Evolutionary conservation across 2,113 vertebrate species (phyloP).

Genomic region (Hyla sarda): DNA sequence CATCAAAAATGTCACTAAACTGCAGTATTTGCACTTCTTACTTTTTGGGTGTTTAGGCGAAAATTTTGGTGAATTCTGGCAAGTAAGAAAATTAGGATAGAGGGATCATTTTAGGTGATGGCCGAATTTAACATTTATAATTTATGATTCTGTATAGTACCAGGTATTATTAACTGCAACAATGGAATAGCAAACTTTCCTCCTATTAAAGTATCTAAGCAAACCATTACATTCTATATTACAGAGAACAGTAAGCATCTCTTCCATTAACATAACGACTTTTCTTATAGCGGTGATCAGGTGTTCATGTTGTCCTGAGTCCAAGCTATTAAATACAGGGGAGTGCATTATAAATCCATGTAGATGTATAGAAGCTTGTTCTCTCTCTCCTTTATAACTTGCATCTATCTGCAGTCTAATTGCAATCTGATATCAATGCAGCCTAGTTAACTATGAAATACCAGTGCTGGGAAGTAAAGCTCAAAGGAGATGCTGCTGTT

Average conservation of each 20-base stretch:
- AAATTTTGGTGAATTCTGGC: background rate
- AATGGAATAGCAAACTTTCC: background rate
- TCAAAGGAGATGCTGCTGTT: constrained; percentile 54
- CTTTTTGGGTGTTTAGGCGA: background rate
- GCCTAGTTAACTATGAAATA: constrained; percentile 54
- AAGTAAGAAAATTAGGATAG: background rate
- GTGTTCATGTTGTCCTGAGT: constrained; percentile 21
- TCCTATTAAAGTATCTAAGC: constrained; percentile 2
- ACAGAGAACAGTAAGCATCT: background rate
- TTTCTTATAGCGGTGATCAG: background rate
- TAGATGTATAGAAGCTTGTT: background rate
- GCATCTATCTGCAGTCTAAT: constrained; percentile 40
- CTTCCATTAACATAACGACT: background rate
- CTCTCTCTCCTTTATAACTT: background rate
- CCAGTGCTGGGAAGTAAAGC: constrained; percentile 54
- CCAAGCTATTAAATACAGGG: constrained; percentile 12
- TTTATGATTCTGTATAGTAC: background rate
- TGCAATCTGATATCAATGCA: constrained; percentile 46
- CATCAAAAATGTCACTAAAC: no score
- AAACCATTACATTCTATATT: background rate
- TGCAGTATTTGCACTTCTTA: no score
- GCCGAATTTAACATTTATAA: background rate
- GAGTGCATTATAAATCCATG: constrained; percentile 22
- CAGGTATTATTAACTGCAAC: background rate
- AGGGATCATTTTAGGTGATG: background rate